Percentiles rank a stretch among this genome's conserved stretches.
These are phyloP conservation scores for Argynnis bischoffii DNA, from an alignment of 2,888 invertebrate genomes.

Conservation along the genomic window DNA sequence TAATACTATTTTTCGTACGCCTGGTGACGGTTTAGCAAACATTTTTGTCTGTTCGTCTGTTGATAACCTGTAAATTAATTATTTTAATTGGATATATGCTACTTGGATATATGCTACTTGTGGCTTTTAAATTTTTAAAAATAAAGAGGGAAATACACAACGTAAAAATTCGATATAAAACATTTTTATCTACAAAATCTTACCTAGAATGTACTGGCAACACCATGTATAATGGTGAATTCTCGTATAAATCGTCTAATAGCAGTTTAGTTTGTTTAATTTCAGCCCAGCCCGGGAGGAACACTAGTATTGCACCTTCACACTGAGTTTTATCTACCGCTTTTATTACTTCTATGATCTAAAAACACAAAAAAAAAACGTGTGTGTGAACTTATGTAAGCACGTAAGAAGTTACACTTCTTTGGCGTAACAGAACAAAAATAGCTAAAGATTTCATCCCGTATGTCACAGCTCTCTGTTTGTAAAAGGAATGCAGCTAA, in stretches of 20 bases:
- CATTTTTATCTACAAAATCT: conserved; percentile 12
- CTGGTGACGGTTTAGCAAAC: conserved; percentile 74
- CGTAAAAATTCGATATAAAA: neutral
- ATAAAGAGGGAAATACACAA: neutral
- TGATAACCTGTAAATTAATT: conserved; percentile 64
- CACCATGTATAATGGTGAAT: conserved; percentile 57
- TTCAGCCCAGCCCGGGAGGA: conserved; percentile 89
- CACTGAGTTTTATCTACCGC: conserved; percentile 81
- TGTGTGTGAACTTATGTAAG: too few species aligned
- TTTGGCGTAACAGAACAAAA: too few species aligned
- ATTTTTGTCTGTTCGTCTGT: conserved; percentile 82
- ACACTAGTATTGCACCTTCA: conserved; percentile 87
- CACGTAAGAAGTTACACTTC: too few species aligned
- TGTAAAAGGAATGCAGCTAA: too few species aligned
- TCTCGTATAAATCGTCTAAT: conserved; percentile 60
- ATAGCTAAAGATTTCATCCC: too few species aligned
- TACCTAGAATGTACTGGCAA: conserved; percentile 83
- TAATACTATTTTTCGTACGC: conserved; percentile 85
- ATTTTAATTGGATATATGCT: neutral
- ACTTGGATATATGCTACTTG: too few species aligned
- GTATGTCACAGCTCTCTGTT: too few species aligned
- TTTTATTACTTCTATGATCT: conserved; percentile 77
- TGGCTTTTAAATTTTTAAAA: too few species aligned
- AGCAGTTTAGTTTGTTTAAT: conserved; percentile 79
- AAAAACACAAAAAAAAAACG: conserved; percentile 34